Evolutionary conservation across 2,888 invertebrate genomes (phyloP), one percentile per base, ranked within the genome.

Genomic region (Nysson spinosus): DNA sequence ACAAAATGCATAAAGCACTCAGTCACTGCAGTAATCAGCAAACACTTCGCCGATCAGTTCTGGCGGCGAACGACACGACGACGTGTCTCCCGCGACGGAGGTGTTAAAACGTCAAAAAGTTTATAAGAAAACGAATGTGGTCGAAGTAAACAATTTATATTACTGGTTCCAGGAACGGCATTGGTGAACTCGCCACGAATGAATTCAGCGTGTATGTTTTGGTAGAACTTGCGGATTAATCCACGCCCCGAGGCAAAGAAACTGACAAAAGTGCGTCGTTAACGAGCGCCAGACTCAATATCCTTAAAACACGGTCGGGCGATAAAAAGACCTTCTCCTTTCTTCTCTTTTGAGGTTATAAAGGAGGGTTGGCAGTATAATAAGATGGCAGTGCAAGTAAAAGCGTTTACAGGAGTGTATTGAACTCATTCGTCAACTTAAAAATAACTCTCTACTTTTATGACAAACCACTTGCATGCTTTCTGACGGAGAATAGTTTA

Each of bases 371-470:
- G 16, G 42, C 22, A 17, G 35, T 35, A 7, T 11, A 57, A 40
- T 16, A 6, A 24, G 54, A 47, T 32, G 44, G 6, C 9, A 32
- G 12, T 22, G 17, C 19, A 35, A 32, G 22, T 43, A 47, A 42
- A 67, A 64, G 51, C 63, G 70, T 73, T 55, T 50, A 22, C n/a
- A 11, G 39, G 32, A 42, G 61, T 37, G 35, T 50, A 70, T 35
- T 55, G 67, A 70, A 61, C 58, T 43, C 73, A 68, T 73, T 61
- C 46, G 55, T 61, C 55, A 55, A 49, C 20, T 28, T 57, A 39
- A 73, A 73, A 73, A 68, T 73, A 73, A 67, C 73, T 56, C 34
- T 43, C 60, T 56, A 40, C 52, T 56, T 54, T 62, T 72, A 63
- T 60, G 60, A 72, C 70, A 72, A 63, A 63, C 57, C 64, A 49